These are phyloP conservation scores for Muscicapa adusta DNA, from an alignment of 2,113 vertebrate species.

Conservation along the genomic window DNA sequence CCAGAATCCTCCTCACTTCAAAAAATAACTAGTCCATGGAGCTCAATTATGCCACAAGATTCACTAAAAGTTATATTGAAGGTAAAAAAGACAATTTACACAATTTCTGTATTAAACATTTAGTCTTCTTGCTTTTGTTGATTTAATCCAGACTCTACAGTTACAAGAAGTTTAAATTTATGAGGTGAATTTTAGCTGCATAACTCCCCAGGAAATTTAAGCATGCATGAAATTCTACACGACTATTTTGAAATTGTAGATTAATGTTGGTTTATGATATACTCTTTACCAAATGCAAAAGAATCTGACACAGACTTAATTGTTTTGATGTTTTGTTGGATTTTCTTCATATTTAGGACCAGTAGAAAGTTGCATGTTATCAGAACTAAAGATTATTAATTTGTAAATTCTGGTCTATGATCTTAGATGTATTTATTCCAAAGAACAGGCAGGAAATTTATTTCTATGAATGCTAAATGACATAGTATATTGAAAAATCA, in stretches of 20 bases:
- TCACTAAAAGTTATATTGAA: background rate
- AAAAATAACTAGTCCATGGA: background rate
- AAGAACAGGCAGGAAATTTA: background rate
- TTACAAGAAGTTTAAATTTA: background rate
- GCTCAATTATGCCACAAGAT: background rate
- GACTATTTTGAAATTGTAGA: background rate
- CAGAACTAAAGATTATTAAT: background rate
- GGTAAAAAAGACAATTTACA: background rate
- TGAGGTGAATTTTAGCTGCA: background rate
- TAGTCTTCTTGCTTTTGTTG: background rate
- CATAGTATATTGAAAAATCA: background rate
- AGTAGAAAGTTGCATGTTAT: background rate
- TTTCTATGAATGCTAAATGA: background rate
- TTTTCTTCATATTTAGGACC: background rate
- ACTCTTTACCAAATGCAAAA: background rate
- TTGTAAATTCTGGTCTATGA: background rate
- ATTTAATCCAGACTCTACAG: background rate
- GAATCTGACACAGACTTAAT: background rate
- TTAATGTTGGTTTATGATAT: background rate
- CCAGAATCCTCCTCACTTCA: background rate
- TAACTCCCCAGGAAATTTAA: constrained; percentile 2
- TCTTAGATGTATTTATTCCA: background rate
- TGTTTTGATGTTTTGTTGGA: background rate
- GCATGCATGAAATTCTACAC: background rate
- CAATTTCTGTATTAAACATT: background rate